Evolutionary conservation across 1,140 invertebrate genomes (phyloP).

Genomic region (Thaumetopoea pityocampa): DNA sequence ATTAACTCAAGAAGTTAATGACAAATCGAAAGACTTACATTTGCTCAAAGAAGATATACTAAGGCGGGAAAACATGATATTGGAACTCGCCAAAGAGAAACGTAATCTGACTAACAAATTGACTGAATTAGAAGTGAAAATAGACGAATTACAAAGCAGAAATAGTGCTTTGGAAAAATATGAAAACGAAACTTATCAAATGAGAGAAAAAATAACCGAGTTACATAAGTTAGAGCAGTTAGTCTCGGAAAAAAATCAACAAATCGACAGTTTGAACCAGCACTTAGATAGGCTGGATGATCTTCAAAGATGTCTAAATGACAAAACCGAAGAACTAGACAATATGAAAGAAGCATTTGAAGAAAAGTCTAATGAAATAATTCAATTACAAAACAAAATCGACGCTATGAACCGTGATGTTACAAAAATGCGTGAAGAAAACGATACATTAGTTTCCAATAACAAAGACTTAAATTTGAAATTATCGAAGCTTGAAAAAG

Average conservation of each 20-base stretch:
- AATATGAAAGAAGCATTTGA: conserved; percentile 56
- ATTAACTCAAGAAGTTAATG: conserved; percentile 74
- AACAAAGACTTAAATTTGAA: conserved; percentile 62
- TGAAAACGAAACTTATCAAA: conserved; percentile 55
- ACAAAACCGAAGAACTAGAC: conserved; percentile 67
- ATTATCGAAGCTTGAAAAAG: conserved; percentile 67
- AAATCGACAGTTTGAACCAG: conserved; percentile 72
- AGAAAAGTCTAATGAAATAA: conserved; percentile 59
- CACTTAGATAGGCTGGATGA: conserved; percentile 70
- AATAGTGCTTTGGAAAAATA: conserved; percentile 44
- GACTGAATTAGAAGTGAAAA: conserved; percentile 58
- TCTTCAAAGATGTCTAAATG: conserved; percentile 60
- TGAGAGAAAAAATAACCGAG: conserved; percentile 57
- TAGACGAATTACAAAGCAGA: conserved; percentile 55
- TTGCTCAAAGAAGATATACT: conserved; percentile 77
- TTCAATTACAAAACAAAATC: conserved; percentile 60
- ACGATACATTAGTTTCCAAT: conserved; percentile 48
- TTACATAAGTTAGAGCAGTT: conserved; percentile 63
- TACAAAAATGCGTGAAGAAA: conserved; percentile 53
- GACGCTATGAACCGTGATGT: conserved; percentile 60
- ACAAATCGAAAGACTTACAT: conserved; percentile 77
- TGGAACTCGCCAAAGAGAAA: conserved; percentile 78
- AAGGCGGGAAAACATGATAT: conserved; percentile 78
- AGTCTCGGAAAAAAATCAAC: conserved; percentile 72
- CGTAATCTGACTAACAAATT: conserved; percentile 68